These are phyloP conservation scores for Zosterops pallidus DNA, from an alignment of 2,113 vertebrate species.

Conservation along the genomic window DNA sequence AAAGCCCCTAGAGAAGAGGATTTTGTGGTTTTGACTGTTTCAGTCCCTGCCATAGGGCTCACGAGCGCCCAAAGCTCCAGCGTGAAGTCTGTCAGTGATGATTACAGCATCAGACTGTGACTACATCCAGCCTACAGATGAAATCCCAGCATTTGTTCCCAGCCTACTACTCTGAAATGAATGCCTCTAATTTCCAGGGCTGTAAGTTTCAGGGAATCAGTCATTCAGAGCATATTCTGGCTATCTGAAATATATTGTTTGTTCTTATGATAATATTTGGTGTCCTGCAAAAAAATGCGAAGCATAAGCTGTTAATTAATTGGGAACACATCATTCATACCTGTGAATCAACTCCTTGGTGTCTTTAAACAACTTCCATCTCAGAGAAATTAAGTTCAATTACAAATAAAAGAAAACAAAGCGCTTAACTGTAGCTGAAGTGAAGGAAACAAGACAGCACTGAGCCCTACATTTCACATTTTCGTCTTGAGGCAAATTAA, in stretches of 20 bases:
- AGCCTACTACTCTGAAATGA: background rate
- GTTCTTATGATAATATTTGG: background rate
- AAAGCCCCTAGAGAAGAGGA: background rate
- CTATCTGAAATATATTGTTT: background rate
- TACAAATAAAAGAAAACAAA: background rate
- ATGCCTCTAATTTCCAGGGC: background rate
- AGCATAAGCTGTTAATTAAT: background rate
- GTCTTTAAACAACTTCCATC: background rate
- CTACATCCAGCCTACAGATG: background rate
- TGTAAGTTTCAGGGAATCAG: background rate
- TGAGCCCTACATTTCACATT: background rate
- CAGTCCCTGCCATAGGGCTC: background rate
- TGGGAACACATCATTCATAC: background rate
- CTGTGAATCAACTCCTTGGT: background rate
- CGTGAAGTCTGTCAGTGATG: rapidly evolving
- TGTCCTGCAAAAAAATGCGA: background rate
- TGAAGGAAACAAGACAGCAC: background rate
- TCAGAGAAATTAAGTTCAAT: slow-evolving; percentile 12
- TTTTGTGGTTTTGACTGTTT: background rate
- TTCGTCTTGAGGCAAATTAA: background rate
- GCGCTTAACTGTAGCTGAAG: background rate
- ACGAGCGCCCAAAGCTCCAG: background rate
- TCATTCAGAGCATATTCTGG: background rate
- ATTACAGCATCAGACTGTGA: background rate
- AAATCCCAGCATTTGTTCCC: background rate